Base-by-base conservation (phyloP, 2,113 vertebrate genomes). In the Miniopterus natalensis region DNA sequence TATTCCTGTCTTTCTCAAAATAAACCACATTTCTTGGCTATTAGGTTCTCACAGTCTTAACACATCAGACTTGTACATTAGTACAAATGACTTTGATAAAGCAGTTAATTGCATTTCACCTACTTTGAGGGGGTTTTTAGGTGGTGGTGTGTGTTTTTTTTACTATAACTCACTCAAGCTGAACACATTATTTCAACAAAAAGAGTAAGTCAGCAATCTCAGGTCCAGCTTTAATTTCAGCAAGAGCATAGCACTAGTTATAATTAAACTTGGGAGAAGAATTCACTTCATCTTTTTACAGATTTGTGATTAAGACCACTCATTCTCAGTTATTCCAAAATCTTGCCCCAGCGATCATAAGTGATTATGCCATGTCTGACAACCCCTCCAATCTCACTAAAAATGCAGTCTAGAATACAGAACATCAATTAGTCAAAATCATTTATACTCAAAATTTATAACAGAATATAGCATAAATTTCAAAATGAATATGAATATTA, bases 101-200 rank as follows among this genome's bases (percentile, higher is more conserved):
- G 49, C 1, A 0, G 21, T 75, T 75, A 86, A 92, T 68, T 85
- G 10, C 77, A 74, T 21, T 95, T 87, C 70, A 88, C 29, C 84
- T 84, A 51, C 83, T 92, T 59, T 83, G 20, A 93, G 40, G 10
- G 53, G 36, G 36, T 36, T 85, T 81, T 63, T 53, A 15, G 51
- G 14, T 36, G 36, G 7, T 51, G 49, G 1, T 51, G 27, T 49
- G 14, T 55, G 14, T 25, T 51, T 75, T 59, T 96, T 84, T 80
- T 45, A 92, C 73, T 77, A 20, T 7, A 8, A 31, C 31, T 96
- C 42, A 45, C 14, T 93, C 68, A 79, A 0, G 1, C 29, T 93
- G 73, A 94, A 94, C 61, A 90, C 13, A 91, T 90, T 92, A 91
- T 68, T 90, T 84, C 36, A 84, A 88, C 74, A 71, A 93, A 47